phyloP scores from a whole-genome alignment of 2,797 vertebrate species.

The Gymnocypris eckloni region DNA sequence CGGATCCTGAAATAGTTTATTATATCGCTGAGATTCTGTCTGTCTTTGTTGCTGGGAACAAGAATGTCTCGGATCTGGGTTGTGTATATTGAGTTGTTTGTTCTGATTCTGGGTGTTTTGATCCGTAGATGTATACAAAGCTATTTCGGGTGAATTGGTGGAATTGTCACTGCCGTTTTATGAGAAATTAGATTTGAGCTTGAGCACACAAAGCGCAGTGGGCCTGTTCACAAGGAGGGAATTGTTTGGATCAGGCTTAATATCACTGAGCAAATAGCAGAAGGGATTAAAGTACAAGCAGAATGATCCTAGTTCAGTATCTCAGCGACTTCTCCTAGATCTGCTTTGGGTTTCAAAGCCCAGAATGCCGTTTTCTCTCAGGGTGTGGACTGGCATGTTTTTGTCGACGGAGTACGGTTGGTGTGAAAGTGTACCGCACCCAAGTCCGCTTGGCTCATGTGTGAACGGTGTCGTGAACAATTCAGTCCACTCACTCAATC shows the following conservation, averaged over 20 bases:
- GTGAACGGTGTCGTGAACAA: background rate
- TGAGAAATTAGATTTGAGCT: constrained; percentile 21
- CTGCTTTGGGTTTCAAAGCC: constrained; percentile 9
- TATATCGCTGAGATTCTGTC: constrained; percentile 6
- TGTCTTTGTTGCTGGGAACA: constrained; percentile 14
- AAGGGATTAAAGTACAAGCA: constrained; percentile 30
- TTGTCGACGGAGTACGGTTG: background rate
- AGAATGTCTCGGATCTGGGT: background rate
- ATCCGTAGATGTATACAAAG: background rate
- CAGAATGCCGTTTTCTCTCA: background rate
- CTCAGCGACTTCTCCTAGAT: background rate
- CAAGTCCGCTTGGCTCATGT: too few species aligned
- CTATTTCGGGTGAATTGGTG: background rate
- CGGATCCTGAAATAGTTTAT: constrained; percentile 39
- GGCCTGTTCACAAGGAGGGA: constrained; percentile 18
- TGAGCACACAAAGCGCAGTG: background rate
- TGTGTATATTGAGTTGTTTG: constrained; percentile 25
- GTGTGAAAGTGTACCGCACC: background rate
- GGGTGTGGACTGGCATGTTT: background rate
- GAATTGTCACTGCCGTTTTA: constrained; percentile 15
- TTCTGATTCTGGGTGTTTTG: constrained; percentile 5
- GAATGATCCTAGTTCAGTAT: constrained; percentile 36
- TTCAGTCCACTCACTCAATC: background rate
- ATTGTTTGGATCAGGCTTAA: constrained; percentile 36
- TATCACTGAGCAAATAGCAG: constrained; percentile 43